phyloP scores from a whole-genome alignment of 2,797 vertebrate species.

The Eremophila alpestris region DNA sequence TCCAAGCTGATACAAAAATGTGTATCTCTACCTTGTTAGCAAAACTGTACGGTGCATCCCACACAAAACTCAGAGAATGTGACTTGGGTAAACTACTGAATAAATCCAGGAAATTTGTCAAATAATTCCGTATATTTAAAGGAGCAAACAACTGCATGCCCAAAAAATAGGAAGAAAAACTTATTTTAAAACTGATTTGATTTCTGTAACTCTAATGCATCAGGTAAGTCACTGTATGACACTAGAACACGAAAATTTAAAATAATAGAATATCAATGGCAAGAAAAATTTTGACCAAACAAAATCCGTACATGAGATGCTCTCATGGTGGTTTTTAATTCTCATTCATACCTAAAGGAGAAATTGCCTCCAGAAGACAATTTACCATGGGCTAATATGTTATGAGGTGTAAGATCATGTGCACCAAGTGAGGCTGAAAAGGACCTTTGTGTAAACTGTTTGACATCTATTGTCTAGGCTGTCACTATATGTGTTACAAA shows the following conservation, averaged over 20 bases:
- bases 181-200: neutral
- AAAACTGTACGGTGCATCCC: neutral
- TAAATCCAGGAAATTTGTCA: neutral
- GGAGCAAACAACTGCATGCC: neutral
- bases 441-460: neutral
- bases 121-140: neutral
- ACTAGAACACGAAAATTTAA: neutral
- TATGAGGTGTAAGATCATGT: neutral
- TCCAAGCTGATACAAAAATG: neutral
- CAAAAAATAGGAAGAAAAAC: neutral
- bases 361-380: neutral
- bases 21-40: neutral
- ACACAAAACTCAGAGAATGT: neutral
- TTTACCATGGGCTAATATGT: neutral
- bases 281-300: neutral
- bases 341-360: neutral
- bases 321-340: neutral
- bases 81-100: neutral
- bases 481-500: neutral
- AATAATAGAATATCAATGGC: neutral
- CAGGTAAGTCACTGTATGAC: neutral
- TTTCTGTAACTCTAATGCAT: neutral
- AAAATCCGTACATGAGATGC: accelerated
- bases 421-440: neutral
- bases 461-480: neutral